These are phyloP conservation scores for Onychomys torridus DNA, from an alignment of 2,797 vertebrate genomes.

Conservation along the genomic window DNA sequence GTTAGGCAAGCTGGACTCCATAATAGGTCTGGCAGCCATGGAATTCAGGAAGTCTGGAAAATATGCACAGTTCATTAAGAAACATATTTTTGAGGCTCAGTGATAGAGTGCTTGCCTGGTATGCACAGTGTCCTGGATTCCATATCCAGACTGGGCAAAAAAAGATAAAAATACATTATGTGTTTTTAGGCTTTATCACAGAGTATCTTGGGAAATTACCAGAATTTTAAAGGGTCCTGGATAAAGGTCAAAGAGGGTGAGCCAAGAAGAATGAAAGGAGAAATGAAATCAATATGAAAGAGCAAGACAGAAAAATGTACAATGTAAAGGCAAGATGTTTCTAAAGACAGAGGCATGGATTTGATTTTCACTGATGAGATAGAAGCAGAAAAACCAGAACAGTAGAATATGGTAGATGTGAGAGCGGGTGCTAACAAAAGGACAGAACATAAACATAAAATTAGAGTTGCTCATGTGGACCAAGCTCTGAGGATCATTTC, in stretches of 20 bases:
- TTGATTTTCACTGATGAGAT: background rate
- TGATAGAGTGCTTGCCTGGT: background rate
- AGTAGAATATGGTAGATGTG: background rate
- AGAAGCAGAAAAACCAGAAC: slow-evolving; percentile 11
- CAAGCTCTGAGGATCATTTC: slow-evolving; percentile 8
- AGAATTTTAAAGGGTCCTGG: background rate
- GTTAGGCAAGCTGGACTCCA: slow-evolving; percentile 2
- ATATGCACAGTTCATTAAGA: slow-evolving; percentile 45
- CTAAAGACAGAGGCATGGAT: background rate
- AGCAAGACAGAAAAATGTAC: background rate
- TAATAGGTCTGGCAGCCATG: slow-evolving; percentile 7
- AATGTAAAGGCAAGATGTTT: slow-evolving; percentile 17
- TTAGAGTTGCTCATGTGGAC: slow-evolving; percentile 13
- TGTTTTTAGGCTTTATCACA: slow-evolving; percentile 38
- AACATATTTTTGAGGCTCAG: background rate
- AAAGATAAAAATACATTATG: slow-evolving; percentile 13
- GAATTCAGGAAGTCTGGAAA: slow-evolving; percentile 59
- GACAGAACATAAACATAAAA: background rate
- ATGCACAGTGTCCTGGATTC: background rate
- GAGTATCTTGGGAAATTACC: slow-evolving; percentile 16
- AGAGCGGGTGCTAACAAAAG: background rate
- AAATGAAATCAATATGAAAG: slow-evolving; percentile 4
- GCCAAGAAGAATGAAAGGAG: background rate
- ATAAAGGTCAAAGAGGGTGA: slow-evolving; percentile 7
- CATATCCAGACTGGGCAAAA: background rate